A percentile compares a stretch with the other conserved stretches of the same genome.
Conservation (phyloP, 1,140 invertebrate genomes). For the Leptoteleia sp. region DNA sequence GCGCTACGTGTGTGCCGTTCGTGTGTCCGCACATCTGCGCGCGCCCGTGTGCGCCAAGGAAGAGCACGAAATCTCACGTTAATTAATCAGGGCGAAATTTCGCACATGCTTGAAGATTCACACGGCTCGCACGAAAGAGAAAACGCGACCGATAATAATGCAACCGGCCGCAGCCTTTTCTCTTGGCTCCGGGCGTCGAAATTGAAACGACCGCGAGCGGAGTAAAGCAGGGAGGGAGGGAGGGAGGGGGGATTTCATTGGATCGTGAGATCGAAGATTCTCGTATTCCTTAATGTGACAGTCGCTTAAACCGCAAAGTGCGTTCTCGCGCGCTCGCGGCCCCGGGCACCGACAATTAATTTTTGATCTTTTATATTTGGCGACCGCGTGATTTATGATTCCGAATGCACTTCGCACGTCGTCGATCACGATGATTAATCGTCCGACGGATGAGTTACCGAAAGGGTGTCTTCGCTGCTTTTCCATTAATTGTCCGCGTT, state of each 20-base stretch:
- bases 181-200: slow-evolving; percentile 52
- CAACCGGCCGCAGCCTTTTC: slow-evolving; percentile 46
- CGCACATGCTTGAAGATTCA: slow-evolving; percentile 52
- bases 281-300: slow-evolving; percentile 27
- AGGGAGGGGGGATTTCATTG: no score
- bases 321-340: slow-evolving; percentile 13
- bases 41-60: slow-evolving; percentile 38
- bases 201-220: slow-evolving; percentile 48
- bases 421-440: no score
- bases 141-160: slow-evolving; percentile 56
- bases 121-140: slow-evolving; percentile 52
- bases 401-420: slow-evolving; percentile 4
- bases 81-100: slow-evolving; percentile 57
- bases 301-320: slow-evolving; percentile 28
- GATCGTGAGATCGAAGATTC: slow-evolving; percentile 70
- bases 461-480: neutral
- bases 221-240: no score
- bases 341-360: slow-evolving; percentile 29
- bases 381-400: slow-evolving; percentile 36
- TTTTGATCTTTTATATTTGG: slow-evolving; percentile 35
- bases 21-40: no score
- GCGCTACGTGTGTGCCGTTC: no score
- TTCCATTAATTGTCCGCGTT: no score
- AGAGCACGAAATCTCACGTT: slow-evolving; percentile 53
- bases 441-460: neutral